These are phyloP conservation scores for Myiotriccus ornatus DNA, from an alignment of 2,797 vertebrate genomes.

Conservation along the genomic window DNA sequence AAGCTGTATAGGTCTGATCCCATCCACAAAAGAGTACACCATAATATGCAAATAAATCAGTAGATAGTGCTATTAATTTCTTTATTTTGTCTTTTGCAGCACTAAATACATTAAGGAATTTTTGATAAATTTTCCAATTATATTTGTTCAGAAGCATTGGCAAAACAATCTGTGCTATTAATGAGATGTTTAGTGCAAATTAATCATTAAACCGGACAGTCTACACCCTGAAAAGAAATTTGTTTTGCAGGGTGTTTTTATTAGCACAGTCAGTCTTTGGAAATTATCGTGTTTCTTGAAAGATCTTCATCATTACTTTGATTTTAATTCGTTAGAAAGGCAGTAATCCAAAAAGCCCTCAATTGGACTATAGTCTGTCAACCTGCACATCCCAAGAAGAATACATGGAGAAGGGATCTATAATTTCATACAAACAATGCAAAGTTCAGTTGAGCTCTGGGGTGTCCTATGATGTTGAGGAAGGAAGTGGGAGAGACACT, in stretches of 20 bases:
- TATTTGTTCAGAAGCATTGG: slow-evolving; percentile 49
- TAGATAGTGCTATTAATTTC: neutral
- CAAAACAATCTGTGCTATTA: slow-evolving; percentile 62
- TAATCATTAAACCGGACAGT: slow-evolving; percentile 32
- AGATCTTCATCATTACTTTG: slow-evolving; percentile 1
- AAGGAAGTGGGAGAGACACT: neutral
- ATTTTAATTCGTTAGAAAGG: neutral
- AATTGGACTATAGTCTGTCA: neutral
- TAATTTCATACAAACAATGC: neutral
- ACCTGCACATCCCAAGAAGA: neutral
- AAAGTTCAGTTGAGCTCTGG: neutral
- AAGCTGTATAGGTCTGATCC: neutral
- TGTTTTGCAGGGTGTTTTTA: slow-evolving; percentile 12
- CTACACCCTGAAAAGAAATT: neutral
- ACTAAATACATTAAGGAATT: slow-evolving; percentile 67
- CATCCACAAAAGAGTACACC: neutral
- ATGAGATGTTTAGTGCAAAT: slow-evolving; percentile 54
- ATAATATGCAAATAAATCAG: slow-evolving; percentile 19
- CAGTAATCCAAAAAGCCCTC: neutral
- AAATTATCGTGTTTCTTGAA: neutral
- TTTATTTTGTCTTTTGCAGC: neutral
- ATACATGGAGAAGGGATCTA: neutral
- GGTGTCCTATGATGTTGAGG: neutral
- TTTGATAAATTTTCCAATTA: slow-evolving; percentile 70
- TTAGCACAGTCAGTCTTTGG: neutral